phyloP scores from a whole-genome alignment of 2,797 vertebrate genomes.

The Mormyrops attenuatus region DNA sequence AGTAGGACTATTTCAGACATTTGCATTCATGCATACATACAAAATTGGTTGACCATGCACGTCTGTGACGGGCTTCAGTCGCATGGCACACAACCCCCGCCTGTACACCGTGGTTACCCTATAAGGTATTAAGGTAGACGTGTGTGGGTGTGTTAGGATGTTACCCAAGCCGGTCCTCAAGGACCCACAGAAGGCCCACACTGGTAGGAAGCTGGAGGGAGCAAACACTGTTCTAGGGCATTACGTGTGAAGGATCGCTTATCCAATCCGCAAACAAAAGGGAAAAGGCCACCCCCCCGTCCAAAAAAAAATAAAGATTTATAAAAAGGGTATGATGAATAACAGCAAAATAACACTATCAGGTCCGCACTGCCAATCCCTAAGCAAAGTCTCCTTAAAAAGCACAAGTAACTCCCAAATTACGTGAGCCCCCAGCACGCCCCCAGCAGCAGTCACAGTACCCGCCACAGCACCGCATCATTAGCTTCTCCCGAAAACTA shows the following conservation, averaged over 20 bases:
- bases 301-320: neutral
- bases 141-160: neutral
- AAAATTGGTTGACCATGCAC: neutral
- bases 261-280: neutral
- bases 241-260: neutral
- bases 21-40: neutral
- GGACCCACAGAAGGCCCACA: neutral
- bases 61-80: neutral
- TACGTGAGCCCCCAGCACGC: neutral
- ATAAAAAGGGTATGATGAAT: neutral
- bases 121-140: neutral
- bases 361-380: neutral
- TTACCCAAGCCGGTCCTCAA: neutral
- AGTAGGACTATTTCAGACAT: neutral
- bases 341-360: neutral
- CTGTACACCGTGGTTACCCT: neutral
- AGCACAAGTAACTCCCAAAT: neutral
- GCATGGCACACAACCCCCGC: neutral
- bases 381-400: neutral
- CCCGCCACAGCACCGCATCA: too few species aligned
- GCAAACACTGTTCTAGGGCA: neutral
- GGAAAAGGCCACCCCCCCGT: neutral
- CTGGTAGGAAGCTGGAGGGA: neutral
- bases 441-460: too few species aligned
- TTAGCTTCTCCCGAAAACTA: too few species aligned